These are phyloP conservation scores for Dolichoris vasculosae DNA, from an alignment of 1,140 invertebrate species.

Conservation along the genomic window DNA sequence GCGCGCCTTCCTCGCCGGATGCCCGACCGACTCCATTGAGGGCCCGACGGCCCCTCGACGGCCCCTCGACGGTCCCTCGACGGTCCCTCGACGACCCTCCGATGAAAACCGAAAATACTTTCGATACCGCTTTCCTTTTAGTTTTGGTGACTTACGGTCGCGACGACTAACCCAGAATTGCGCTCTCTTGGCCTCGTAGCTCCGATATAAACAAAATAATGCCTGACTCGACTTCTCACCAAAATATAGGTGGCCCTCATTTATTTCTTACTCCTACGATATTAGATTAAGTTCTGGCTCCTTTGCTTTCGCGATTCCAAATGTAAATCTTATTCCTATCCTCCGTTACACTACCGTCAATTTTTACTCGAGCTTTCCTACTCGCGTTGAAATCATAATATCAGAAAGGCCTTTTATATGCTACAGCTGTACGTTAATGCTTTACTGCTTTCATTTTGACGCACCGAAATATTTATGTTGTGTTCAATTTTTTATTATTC, in stretches of 20 bases:
- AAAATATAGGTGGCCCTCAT: neutral
- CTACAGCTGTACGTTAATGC: no score
- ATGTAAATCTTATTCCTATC: no score
- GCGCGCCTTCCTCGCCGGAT: neutral
- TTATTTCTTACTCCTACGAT: neutral
- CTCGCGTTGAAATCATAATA: neutral
- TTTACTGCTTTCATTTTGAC: no score
- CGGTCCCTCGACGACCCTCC: no score
- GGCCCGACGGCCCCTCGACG: neutral
- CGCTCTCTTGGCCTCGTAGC: neutral
- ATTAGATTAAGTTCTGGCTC: no score
- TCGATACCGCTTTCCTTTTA: neutral
- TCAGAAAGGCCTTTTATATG: neutral
- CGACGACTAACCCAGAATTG: slow-evolving; percentile 9
- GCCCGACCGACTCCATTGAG: no score
- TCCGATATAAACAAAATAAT: neutral
- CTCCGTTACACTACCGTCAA: no score
- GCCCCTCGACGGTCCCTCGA: no score
- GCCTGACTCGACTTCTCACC: neutral
- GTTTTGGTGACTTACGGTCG: neutral
- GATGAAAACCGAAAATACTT: no score
- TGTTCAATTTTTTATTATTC: no score
- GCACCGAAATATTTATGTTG: no score
- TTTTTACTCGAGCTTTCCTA: neutral
- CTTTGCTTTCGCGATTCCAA: no score